Conservation (phyloP, 2,113 vertebrate species). For the Asarcornis scutulata region DNA sequence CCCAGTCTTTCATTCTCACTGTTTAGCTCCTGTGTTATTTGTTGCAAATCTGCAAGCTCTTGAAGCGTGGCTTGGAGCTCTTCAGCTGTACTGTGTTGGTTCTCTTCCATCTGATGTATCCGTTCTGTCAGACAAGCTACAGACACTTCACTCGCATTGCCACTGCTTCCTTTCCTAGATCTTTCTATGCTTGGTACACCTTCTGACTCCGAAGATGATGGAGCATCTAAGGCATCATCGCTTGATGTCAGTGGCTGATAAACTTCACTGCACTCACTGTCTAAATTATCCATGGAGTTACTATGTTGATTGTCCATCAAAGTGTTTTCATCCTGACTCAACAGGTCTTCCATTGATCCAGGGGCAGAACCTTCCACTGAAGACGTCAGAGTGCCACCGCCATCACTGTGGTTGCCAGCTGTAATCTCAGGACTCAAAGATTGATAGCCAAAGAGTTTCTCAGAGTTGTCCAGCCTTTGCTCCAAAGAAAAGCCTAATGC, state of each 20-base stretch:
- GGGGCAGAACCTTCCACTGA: conserved; percentile 93
- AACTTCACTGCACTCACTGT: conserved; percentile 94
- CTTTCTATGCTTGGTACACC: conserved; percentile 86
- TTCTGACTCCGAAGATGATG: conserved; percentile 90
- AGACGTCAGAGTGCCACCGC: conserved; percentile 87
- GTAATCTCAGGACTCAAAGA: conserved; percentile 87
- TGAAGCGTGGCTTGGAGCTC: conserved; percentile 95
- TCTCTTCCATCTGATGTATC: conserved; percentile 97
- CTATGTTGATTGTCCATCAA: conserved; percentile 89
- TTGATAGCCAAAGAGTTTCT: conserved; percentile 88
- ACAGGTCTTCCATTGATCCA: conserved; percentile 91
- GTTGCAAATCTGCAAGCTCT: conserved; percentile 92
- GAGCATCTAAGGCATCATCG: conserved; percentile 92
- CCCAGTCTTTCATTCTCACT: conserved; percentile 94
- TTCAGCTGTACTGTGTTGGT: conserved; percentile 93
- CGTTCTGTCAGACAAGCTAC: conserved; percentile 93
- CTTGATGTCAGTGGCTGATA: conserved; percentile 95
- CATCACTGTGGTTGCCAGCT: conserved; percentile 84
- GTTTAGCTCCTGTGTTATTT: conserved; percentile 94
- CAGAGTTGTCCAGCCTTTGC: conserved; percentile 87
- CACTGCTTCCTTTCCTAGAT: conserved; percentile 88
- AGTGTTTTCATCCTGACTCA: conserved; percentile 85
- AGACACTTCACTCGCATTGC: conserved; percentile 89
- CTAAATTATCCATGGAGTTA: conserved; percentile 91
- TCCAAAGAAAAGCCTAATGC: conserved; percentile 94